Conservation (phyloP, 2,888 invertebrate species). For the Drosophila affinis region DNA sequence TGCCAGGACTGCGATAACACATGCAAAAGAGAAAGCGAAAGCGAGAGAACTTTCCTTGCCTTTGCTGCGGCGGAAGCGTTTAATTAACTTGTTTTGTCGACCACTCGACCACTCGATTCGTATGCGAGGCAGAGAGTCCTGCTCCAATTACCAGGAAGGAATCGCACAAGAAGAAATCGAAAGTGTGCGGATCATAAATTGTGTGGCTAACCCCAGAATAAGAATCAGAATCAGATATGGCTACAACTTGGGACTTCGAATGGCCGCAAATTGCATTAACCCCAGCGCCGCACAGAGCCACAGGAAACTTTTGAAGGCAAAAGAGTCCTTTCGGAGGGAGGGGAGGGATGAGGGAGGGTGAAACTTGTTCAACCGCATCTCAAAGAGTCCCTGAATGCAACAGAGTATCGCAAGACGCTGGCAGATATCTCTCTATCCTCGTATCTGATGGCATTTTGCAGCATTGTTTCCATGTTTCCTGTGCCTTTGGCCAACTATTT, state of each 20-base stretch:
- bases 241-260: neutral
- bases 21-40: constrained; percentile 52
- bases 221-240: constrained; percentile 10
- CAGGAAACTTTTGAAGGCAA: constrained; percentile 39
- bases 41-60: constrained; percentile 41
- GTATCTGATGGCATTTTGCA: constrained; percentile 58
- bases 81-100: constrained; percentile 75
- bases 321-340: too few relatives aligned
- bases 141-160: constrained; percentile 49
- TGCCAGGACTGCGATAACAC: constrained; percentile 66
- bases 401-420: constrained; percentile 23
- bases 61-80: constrained; percentile 60
- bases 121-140: constrained; percentile 65
- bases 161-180: constrained; percentile 29
- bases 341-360: neutral
- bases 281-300: constrained; percentile 12
- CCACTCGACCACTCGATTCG: constrained; percentile 53
- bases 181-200: constrained; percentile 62
- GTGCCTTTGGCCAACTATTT: constrained; percentile 68
- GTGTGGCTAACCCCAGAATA: constrained; percentile 27
- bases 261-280: constrained; percentile 56
- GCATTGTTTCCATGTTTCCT: constrained; percentile 50
- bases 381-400: constrained; percentile 44
- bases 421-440: constrained; percentile 6
- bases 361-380: constrained; percentile 70